Evolutionary conservation across 2,888 invertebrate genomes (phyloP), one percentile per base, ranked within the genome.

Genomic region (Tridacna crocea): DNA sequence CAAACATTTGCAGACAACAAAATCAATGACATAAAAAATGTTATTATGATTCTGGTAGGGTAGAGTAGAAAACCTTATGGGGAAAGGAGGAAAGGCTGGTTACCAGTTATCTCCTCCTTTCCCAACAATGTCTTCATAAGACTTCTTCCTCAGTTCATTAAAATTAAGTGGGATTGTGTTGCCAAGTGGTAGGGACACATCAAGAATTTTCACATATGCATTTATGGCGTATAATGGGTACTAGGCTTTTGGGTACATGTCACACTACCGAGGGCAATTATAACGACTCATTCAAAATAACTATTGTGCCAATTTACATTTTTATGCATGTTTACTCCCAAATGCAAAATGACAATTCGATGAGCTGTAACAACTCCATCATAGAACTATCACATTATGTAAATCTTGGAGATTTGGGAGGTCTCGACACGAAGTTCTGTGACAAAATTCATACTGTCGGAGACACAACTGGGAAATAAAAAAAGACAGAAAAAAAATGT

Each of bases 341-440:
- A 70, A 70, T 51, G 70, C 26, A 51, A 70, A 70, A 70, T 48
- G 70, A 70, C 70, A 70, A 4, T 70, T 26, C 70, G 51, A 70
- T 70, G 70, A 70, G 47, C 27, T 72, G 75, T 75, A 63, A 82
- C 68, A 24, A 79, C 77, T 27, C 83, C 77, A 83, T 83, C 79
- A 79, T 79, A 73, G 46, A 63, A 72, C 83, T 79, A 83, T 83
- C 79, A 83, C 72, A 77, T 77, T 83, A 83, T 83, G 83, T 83
- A 83, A 83, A 83, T 82, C 80, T 66, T 48, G n/a, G 19, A 68
- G 77, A 58, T 46, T 72, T 47, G 55, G 66, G 51, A 68, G 61
- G 72, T 77, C 70, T 77, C 81, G 22, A 36, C 72, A 75, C 75
- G 82, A 72, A 77, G 51, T 58, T 63, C 65, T 63, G 77, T 78